A percentile compares a stretch with the other conserved stretches of the same genome.
Conservation (phyloP, 2,797 vertebrate genomes). For the Australoheros facetus region DNA sequence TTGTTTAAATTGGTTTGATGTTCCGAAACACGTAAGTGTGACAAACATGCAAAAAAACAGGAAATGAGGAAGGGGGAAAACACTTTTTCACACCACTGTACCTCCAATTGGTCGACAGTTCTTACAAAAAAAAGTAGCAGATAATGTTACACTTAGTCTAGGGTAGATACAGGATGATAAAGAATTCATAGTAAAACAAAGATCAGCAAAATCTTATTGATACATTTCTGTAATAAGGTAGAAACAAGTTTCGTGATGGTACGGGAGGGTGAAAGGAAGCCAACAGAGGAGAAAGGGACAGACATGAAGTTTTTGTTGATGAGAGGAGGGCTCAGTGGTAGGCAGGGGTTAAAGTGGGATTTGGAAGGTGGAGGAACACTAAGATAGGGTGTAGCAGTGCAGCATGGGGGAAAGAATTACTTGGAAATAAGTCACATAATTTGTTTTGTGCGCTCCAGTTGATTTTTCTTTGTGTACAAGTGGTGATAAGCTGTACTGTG, state of each 20-base stretch:
- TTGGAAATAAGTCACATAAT: not conserved
- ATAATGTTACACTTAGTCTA: not conserved
- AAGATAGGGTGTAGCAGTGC: not conserved
- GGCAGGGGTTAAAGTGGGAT: not conserved
- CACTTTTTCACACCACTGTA: too few species aligned
- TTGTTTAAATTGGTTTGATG: too few species aligned
- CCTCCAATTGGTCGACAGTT: not conserved
- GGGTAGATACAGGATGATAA: not conserved
- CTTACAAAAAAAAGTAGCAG: not conserved
- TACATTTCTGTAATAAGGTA: conserved; percentile 22
- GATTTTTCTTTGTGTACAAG: not conserved
- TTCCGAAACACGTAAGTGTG: too few species aligned
- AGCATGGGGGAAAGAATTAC: not conserved
- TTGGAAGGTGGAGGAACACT: not conserved
- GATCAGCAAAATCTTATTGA: conserved; percentile 14
- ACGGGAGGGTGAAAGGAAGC: conserved; percentile 15
- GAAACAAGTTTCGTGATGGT: conserved; percentile 3
- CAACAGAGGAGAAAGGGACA: not conserved
- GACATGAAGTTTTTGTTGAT: conserved; percentile 38
- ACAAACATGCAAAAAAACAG: too few species aligned
- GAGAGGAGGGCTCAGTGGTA: conserved; percentile 14
- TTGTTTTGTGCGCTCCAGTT: not conserved
- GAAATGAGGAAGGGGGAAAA: too few species aligned
- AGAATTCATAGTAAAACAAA: not conserved
- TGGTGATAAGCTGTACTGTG: not conserved